These are phyloP conservation scores for Acrocyrtus sp. DNA, from an alignment of 2,888 invertebrate genomes.

Conservation along the genomic window DNA sequence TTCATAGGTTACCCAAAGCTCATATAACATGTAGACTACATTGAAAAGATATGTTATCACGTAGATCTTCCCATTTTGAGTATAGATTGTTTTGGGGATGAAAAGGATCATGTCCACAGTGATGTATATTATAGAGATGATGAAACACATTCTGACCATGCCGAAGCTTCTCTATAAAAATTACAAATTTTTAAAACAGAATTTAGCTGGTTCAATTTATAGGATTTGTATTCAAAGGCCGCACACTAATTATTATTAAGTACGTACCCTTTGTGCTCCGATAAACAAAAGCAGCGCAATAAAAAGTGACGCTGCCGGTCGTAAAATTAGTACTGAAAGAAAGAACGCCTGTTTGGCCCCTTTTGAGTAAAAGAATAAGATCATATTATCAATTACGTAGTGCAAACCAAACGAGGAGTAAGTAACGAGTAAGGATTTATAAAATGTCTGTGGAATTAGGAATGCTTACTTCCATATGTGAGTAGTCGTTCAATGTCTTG, in stretches of 20 bases:
- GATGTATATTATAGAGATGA: slow-evolving; percentile 56
- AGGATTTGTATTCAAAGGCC: too few species aligned
- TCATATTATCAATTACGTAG: too few species aligned
- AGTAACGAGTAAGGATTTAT: too few species aligned
- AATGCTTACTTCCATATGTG: slow-evolving; percentile 59
- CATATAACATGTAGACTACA: slow-evolving; percentile 56
- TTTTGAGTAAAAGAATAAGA: slow-evolving; percentile 5
- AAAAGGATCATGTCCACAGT: slow-evolving; percentile 55
- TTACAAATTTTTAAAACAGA: neutral
- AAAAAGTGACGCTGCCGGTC: slow-evolving; percentile 46
- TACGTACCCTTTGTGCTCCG: slow-evolving; percentile 54
- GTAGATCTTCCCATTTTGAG: slow-evolving; percentile 53
- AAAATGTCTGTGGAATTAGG: too few species aligned
- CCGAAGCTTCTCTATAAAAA: slow-evolving; percentile 52
- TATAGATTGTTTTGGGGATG: slow-evolving; percentile 55
- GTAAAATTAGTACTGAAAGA: slow-evolving; percentile 44
- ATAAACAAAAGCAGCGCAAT: slow-evolving; percentile 54
- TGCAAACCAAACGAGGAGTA: too few species aligned
- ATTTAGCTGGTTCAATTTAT: too few species aligned
- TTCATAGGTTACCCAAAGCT: slow-evolving; percentile 50
- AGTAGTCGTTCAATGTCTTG: slow-evolving; percentile 59
- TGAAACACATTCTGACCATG: slow-evolving; percentile 51
- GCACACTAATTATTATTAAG: too few species aligned
- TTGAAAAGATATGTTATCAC: slow-evolving; percentile 54
- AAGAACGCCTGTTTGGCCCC: slow-evolving; percentile 54